Percentiles rank a stretch among this genome's conserved stretches.
Conservation (phyloP, 2,888 invertebrate species). For the Reticulitermes lucifugus region DNA sequence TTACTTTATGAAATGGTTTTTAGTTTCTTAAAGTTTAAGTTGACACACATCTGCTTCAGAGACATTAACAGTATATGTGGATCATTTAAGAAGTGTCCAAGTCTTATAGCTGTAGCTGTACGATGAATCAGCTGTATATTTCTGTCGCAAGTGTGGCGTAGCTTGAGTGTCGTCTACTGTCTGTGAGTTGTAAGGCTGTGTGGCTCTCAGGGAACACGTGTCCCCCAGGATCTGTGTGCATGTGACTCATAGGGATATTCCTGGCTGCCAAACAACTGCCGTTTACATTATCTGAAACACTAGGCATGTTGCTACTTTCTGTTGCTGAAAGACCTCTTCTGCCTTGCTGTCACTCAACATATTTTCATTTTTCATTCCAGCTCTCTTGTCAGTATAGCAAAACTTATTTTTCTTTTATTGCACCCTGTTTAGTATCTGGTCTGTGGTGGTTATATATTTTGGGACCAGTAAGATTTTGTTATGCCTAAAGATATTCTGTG, state of each 20-base stretch:
- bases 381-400: not conserved
- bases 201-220: constrained; percentile 12
- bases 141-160: constrained; percentile 45
- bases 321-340: not conserved
- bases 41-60: not conserved
- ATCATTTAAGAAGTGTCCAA: not conserved
- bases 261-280: constrained; percentile 32
- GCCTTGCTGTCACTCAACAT: constrained; percentile 1
- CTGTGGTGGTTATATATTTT: too few species aligned
- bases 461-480: too few species aligned
- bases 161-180: constrained; percentile 20
- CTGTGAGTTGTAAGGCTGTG: constrained; percentile 9
- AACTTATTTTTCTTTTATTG: not conserved
- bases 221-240: constrained; percentile 33
- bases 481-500: too few species aligned
- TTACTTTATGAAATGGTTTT: not conserved
- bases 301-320: not conserved
- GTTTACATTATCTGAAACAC: constrained; percentile 17
- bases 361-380: not conserved
- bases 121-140: constrained; percentile 49
- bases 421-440: not conserved
- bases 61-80: not conserved
- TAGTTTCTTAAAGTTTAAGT: not conserved
- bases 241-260: constrained; percentile 39
- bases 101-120: not conserved